These are phyloP conservation scores for Leptogaster cylindrica DNA, from an alignment of 2,888 invertebrate species.

Conservation along the genomic window DNA sequence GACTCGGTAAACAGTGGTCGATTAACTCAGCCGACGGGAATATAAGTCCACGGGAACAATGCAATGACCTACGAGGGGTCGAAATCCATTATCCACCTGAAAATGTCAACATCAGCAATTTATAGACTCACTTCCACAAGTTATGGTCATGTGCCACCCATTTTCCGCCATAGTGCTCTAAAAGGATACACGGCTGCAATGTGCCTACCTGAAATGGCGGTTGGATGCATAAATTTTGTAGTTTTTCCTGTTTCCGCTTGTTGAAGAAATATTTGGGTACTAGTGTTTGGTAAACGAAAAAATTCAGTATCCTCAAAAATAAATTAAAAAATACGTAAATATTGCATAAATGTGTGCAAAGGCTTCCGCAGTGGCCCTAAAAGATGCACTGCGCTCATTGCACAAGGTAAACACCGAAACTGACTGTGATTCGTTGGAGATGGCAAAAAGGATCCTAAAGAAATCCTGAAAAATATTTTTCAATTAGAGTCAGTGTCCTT, in stretches of 20 bases:
- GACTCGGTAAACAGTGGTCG: too few species aligned
- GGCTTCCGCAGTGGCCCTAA: neutral
- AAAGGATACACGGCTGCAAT: slow-evolving; percentile 11
- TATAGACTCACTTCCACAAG: slow-evolving; percentile 26
- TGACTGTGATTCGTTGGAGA: neutral
- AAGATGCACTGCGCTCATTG: neutral
- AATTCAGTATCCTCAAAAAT: neutral
- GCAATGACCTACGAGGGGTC: slow-evolving; percentile 15
- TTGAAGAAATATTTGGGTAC: slow-evolving; percentile 17
- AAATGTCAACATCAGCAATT: slow-evolving; percentile 23
- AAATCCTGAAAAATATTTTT: neutral
- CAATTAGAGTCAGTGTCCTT: neutral
- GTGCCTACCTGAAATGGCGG: slow-evolving; percentile 2
- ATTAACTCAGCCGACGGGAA: neutral
- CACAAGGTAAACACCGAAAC: neutral
- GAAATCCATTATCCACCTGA: slow-evolving; percentile 31
- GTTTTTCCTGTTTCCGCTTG: slow-evolving; percentile 26
- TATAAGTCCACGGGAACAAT: slow-evolving; percentile 15
- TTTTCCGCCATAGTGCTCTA: neutral
- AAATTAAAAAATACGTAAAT: neutral
- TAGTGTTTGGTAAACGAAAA: neutral
- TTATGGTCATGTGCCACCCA: slow-evolving; percentile 25
- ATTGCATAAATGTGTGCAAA: neutral
- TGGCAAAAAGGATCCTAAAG: neutral
- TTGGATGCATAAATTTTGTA: slow-evolving; percentile 33